Percentiles rank a stretch among this genome's conserved stretches.
These are phyloP conservation scores for Lagopus leucura DNA, from an alignment of 2,113 vertebrate species.

Conservation along the genomic window DNA sequence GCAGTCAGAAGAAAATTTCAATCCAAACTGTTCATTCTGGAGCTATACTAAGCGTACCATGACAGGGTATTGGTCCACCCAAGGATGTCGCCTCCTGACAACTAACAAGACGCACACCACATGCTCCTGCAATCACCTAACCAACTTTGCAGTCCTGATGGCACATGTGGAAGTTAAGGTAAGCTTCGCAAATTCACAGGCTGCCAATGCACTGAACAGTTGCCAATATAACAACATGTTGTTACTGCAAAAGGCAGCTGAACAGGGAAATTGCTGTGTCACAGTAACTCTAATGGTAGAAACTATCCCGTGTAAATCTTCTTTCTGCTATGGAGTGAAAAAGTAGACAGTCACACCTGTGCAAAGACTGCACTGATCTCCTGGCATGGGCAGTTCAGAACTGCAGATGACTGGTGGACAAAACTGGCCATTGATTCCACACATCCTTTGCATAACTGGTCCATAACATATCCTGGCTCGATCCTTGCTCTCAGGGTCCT, in stretches of 20 bases:
- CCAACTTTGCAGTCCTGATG: slow-evolving; percentile 98
- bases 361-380: not conserved
- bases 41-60: slow-evolving; percentile 95
- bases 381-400: not conserved
- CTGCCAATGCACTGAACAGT: not conserved
- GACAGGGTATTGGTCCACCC: slow-evolving; percentile 96
- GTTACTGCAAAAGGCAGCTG: not conserved
- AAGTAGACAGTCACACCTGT: not conserved
- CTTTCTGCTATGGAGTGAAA: not conserved
- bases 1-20: slow-evolving; percentile 98
- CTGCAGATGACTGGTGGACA: not conserved
- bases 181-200: slow-evolving; percentile 22
- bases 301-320: not conserved
- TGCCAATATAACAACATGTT: not conserved
- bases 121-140: slow-evolving; percentile 97
- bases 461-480: not conserved
- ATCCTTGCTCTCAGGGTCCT: accelerated
- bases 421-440: not conserved
- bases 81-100: slow-evolving; percentile 92
- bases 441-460: not conserved
- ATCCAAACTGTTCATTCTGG: slow-evolving; percentile 99
- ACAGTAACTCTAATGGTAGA: not conserved
- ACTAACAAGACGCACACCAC: slow-evolving; percentile 96
- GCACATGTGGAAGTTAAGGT: slow-evolving; percentile 99
- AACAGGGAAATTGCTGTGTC: not conserved